Percentiles rank a stretch among this genome's conserved stretches.
phyloP scores from a whole-genome alignment of 2,888 invertebrate species.

The Tachina grossa region DNA sequence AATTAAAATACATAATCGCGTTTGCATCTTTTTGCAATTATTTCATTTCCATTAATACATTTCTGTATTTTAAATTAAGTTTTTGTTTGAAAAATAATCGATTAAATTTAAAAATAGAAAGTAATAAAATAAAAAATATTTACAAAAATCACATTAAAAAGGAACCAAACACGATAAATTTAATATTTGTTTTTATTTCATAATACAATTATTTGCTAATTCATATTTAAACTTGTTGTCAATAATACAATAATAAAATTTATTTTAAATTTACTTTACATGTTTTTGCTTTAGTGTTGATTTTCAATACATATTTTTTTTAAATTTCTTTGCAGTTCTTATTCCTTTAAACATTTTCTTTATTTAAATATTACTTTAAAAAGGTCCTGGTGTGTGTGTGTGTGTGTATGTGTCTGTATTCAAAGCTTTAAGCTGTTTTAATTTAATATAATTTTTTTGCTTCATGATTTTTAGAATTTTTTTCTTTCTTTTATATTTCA shows the following conservation, averaged over 20 bases:
- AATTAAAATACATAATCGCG: slow-evolving; percentile 73
- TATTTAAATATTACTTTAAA: slow-evolving; percentile 23
- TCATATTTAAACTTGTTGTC: slow-evolving; percentile 20
- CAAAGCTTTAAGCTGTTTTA: slow-evolving; percentile 54
- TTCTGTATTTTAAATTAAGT: slow-evolving; percentile 67
- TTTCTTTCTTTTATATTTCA: slow-evolving; percentile 46
- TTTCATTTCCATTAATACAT: slow-evolving; percentile 74
- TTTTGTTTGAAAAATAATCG: slow-evolving; percentile 1
- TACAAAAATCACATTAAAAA: slow-evolving; percentile 48
- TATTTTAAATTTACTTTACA: slow-evolving; percentile 26
- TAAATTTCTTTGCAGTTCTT: slow-evolving; percentile 36
- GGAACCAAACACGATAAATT: slow-evolving; percentile 31
- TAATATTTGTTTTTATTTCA: slow-evolving; percentile 3
- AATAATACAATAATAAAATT: slow-evolving; percentile 14
- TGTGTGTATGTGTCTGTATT: slow-evolving; percentile 26
- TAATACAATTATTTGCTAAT: slow-evolving; percentile 40
- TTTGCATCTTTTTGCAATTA: slow-evolving; percentile 78
- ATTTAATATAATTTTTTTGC: slow-evolving; percentile 41
- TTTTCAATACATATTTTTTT: slow-evolving; percentile 12
- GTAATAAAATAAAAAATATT: slow-evolving; percentile 46
- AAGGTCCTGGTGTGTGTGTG: slow-evolving; percentile 49
- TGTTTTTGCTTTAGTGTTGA: slow-evolving; percentile 18
- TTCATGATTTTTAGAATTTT: slow-evolving; percentile 45
- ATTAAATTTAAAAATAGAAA: slow-evolving; percentile 30
- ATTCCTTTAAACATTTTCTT: not conserved